Evolutionary conservation across 2,113 vertebrate species (phyloP).

Genomic region (Oncorhynchus kisutch): DNA sequence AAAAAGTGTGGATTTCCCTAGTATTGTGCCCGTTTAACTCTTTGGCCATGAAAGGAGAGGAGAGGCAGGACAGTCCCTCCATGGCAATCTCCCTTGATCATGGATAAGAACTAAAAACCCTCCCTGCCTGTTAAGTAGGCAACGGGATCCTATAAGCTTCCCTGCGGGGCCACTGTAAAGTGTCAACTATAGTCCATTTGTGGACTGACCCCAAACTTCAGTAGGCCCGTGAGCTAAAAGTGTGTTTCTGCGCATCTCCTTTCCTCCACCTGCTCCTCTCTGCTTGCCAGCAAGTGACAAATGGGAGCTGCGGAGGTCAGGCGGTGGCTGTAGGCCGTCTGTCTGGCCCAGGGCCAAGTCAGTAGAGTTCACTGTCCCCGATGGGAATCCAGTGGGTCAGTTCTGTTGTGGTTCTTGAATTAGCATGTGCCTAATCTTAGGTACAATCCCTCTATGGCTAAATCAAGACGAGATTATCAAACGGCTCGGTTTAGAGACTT

Average conservation of each 20-base stretch:
- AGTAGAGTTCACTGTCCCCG: slow-evolving; percentile 27
- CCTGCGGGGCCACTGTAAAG: neutral
- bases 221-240: neutral
- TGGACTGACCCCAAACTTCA: neutral
- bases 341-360: slow-evolving; percentile 39
- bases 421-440: slow-evolving; percentile 47
- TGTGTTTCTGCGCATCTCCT: neutral
- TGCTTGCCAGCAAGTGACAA: neutral
- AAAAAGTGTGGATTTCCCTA: slow-evolving; percentile 60
- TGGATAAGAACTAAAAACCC: neutral
- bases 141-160: neutral
- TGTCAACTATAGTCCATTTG: neutral
- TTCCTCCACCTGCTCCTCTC: neutral
- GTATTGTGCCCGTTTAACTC: neutral
- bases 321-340: slow-evolving; percentile 18
- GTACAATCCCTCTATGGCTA: slow-evolving; percentile 10
- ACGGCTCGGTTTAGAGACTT: slow-evolving; percentile 30
- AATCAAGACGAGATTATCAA: slow-evolving; percentile 41
- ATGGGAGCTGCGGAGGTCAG: slow-evolving; percentile 4
- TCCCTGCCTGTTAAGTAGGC: neutral
- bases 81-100: neutral
- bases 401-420: slow-evolving; percentile 26
- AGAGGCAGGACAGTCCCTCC: neutral
- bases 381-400: slow-evolving; percentile 11
- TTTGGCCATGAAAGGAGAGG: neutral